Percentiles rank a stretch among this genome's conserved stretches.
Evolutionary conservation across 1,140 invertebrate species (phyloP).

Genomic region (Drosophila guanche): DNA sequence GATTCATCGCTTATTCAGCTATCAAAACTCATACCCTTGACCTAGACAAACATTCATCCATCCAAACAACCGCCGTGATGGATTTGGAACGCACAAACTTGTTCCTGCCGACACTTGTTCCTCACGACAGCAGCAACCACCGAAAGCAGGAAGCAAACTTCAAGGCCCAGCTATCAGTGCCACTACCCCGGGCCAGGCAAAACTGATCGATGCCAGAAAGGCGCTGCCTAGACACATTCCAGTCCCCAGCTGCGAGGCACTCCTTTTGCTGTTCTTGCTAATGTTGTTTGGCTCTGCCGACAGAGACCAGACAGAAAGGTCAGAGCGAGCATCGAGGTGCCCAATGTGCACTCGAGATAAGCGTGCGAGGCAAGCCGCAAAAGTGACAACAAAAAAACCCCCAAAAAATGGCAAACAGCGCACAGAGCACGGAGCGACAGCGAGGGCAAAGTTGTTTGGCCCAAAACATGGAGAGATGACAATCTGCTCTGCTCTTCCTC

Average conservation of each 20-base stretch:
- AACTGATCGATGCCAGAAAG: no score
- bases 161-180: slow-evolving; percentile 50
- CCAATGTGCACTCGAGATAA: slow-evolving; percentile 67
- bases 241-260: neutral
- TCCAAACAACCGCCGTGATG: slow-evolving; percentile 6
- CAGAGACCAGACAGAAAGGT: slow-evolving; percentile 70
- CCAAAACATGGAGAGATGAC: no score
- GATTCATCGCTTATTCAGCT: slow-evolving; percentile 26
- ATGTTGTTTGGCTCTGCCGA: slow-evolving; percentile 59
- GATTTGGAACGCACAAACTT: slow-evolving; percentile 36
- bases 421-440: slow-evolving; percentile 16
- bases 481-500: neutral
- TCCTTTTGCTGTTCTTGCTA: slow-evolving; percentile 36
- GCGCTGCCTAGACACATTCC: no score
- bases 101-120: slow-evolving; percentile 4
- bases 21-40: slow-evolving; percentile 32
- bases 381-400: slow-evolving; percentile 64
- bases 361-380: slow-evolving; percentile 72
- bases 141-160: slow-evolving; percentile 37
- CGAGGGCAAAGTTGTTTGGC: slow-evolving; percentile 32
- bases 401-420: slow-evolving; percentile 56
- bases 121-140: neutral
- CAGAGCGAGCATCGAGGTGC: neutral
- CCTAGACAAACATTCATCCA: slow-evolving; percentile 13
- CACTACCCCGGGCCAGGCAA: neutral